Evolutionary conservation across 2,888 invertebrate species (phyloP), one percentile per base, ranked within the genome.

Genomic region (Mimachlamys varia): DNA sequence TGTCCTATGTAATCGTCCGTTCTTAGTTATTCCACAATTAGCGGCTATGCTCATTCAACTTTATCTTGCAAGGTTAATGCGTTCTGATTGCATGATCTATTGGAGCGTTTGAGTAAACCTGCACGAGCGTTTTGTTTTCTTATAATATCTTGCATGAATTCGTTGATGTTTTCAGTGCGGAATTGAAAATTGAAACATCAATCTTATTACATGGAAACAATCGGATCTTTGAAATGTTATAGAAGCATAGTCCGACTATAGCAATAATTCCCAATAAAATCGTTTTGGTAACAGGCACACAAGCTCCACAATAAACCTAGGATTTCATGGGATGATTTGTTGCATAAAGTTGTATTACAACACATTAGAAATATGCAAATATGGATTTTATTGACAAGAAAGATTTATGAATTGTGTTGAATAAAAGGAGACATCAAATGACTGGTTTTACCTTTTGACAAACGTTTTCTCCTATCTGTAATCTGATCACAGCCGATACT

Each of bases 351-450:
- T 76, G 76, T 33, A 33, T 15, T 22, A 76, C 22, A n/a, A 76
- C 33, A 33, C 27, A 76, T 76, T 76, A 27, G 27, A 33, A 76
- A 33, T 76, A 76, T 76, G 76, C 33, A 33, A 76, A 76, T 76
- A 76, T 76, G 76, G 76, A 76, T 76, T 62, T 76, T 33, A 76
- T 76, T 76, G 76, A 76, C 76, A 76, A 12, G 76, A 13, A 33
- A 15, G 76, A 76, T 76, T 76, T 27, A 33, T 27, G 76, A 76
- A 76, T 76, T 76, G 76, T 76, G 33, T 33, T 5, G 76, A 27
- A 33, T 7, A 76, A 76, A 76, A 76, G 12, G 13, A 12, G 33
- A 76, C 76, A 76, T 33, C 33, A 7, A 76, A 76, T 33, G 10
- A 33, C 33, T 10, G 33, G 76, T 76, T 76, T 76, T 76, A 27